Conservation (phyloP, 2,797 vertebrate species). For the Cryptoprocta ferox region DNA sequence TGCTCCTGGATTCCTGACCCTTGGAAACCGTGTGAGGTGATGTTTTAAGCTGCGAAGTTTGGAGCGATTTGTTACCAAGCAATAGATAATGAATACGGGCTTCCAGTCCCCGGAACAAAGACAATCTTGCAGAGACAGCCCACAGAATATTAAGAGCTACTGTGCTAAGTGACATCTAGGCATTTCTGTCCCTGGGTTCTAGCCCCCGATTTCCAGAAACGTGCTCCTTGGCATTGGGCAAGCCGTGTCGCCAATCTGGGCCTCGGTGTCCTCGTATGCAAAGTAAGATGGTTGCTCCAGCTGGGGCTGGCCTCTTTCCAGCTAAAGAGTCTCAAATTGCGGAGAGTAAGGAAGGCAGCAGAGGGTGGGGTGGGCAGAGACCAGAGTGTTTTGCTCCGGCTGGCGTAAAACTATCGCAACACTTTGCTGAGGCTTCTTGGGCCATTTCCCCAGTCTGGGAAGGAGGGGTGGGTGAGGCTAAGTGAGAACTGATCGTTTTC, state of each 20-base stretch:
- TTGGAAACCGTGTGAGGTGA: neutral
- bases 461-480: neutral
- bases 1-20: neutral
- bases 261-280: neutral
- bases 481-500: neutral
- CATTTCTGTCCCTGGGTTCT: neutral
- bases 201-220: neutral
- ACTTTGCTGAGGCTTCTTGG: neutral
- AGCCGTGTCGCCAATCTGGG: neutral
- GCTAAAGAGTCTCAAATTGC: neutral
- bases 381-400: neutral
- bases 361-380: neutral
- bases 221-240: neutral
- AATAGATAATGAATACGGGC: neutral
- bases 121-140: neutral
- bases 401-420: neutral
- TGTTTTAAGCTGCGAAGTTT: neutral
- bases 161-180: neutral
- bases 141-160: neutral
- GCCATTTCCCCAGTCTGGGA: neutral
- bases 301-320: neutral
- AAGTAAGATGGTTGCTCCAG: neutral
- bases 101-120: neutral
- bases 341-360: neutral
- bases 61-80: slow-evolving; percentile 43